phyloP scores from a whole-genome alignment of 2,797 vertebrate species.

The Craterocephalus amniculus region DNA sequence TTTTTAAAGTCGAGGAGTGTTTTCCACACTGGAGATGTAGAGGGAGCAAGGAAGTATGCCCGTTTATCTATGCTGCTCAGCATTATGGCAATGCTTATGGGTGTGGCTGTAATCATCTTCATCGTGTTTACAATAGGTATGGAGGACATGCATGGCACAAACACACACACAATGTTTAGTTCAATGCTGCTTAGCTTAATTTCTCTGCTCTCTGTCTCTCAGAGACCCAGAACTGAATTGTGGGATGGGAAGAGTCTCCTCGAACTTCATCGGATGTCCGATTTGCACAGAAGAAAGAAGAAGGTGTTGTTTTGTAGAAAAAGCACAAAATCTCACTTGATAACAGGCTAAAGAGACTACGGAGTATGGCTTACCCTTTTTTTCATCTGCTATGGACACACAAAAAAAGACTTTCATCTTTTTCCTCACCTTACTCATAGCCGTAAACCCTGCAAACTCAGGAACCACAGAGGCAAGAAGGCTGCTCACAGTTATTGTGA shows the following conservation, averaged over 20 bases:
- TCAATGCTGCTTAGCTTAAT: constrained; percentile 16
- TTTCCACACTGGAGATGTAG: constrained; percentile 86
- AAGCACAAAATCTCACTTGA: constrained; percentile 64
- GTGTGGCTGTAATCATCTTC: constrained; percentile 87
- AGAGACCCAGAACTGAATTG: constrained; percentile 51
- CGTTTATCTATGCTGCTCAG: constrained; percentile 88
- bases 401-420: constrained; percentile 23
- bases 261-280: constrained; percentile 45
- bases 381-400: constrained; percentile 37
- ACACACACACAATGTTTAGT: constrained; percentile 7
- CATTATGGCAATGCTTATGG: constrained; percentile 85
- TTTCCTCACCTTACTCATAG: too few relatives aligned
- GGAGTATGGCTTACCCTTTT: constrained; percentile 29
- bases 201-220: constrained; percentile 33
- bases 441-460: constrained; percentile 65
- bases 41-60: constrained; percentile 86
- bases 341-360: constrained; percentile 43
- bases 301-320: constrained; percentile 39
- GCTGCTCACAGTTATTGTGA: constrained; percentile 14
- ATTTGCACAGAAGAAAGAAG: constrained; percentile 58
- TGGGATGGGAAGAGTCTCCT: constrained; percentile 30
- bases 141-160: constrained; percentile 9
- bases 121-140: constrained; percentile 79
- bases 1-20: constrained; percentile 86
- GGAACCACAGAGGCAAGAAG: constrained; percentile 42